A percentile compares a stretch with the other conserved stretches of the same genome.
Evolutionary conservation across 2,113 vertebrate species (phyloP).

Genomic region (Melanostigma gelatinosum): DNA sequence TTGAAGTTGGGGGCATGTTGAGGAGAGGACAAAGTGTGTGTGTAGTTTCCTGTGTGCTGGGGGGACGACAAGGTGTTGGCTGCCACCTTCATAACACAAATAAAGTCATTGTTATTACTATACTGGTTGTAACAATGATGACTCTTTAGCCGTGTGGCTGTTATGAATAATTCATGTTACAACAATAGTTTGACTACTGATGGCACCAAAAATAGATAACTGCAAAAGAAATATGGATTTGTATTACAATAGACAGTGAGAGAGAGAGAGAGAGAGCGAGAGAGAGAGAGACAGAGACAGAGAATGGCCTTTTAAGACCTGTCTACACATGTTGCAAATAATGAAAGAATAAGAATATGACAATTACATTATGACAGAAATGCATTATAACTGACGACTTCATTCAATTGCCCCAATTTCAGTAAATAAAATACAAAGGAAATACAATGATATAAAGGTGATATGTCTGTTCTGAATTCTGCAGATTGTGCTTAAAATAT

Average conservation of each 20-base stretch:
- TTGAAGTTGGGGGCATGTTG: slow-evolving; percentile 73
- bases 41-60: slow-evolving; percentile 76
- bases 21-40: slow-evolving; percentile 73
- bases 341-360: background rate
- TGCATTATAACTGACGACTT: background rate
- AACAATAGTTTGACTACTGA: background rate
- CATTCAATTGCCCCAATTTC: background rate
- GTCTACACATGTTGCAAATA: background rate
- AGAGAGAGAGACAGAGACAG: background rate
- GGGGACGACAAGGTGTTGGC: slow-evolving; percentile 85
- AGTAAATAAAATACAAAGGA: background rate
- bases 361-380: background rate
- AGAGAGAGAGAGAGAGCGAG: background rate
- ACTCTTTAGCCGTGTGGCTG: background rate
- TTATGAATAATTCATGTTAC: background rate
- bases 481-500: background rate
- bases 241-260: background rate
- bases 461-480: background rate
- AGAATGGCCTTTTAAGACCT: background rate
- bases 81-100: slow-evolving; percentile 86
- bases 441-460: background rate
- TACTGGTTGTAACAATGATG: background rate
- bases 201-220: background rate
- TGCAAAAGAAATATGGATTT: background rate
- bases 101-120: slow-evolving; percentile 58